phyloP scores from a whole-genome alignment of 2,888 invertebrate genomes.

The Colletes collaris region DNA sequence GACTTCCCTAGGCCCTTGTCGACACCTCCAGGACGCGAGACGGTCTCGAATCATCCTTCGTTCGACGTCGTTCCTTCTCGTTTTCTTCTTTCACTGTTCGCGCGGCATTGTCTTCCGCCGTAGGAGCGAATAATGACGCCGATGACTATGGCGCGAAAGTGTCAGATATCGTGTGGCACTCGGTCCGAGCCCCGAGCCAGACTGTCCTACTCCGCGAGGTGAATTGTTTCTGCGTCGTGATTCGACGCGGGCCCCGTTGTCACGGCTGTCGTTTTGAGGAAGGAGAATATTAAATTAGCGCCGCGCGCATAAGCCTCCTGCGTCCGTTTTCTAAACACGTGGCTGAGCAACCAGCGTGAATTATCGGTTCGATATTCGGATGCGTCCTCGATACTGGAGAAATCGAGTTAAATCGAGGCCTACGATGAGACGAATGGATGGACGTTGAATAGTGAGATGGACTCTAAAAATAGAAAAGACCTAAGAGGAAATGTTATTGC shows the following conservation, averaged over 20 bases:
- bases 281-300: slow-evolving; percentile 77
- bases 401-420: no score
- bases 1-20: no score
- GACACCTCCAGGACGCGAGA: neutral
- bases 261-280: slow-evolving; percentile 72
- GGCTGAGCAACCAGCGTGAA: slow-evolving; percentile 34
- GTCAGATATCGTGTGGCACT: slow-evolving; percentile 64
- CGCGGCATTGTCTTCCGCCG: slow-evolving; percentile 32
- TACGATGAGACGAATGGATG: no score
- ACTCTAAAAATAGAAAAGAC: no score
- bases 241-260: slow-evolving; percentile 74
- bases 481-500: no score
- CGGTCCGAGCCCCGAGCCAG: slow-evolving; percentile 56
- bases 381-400: no score
- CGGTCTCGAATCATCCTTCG: neutral
- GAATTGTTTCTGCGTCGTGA: slow-evolving; percentile 78
- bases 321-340: slow-evolving; percentile 35
- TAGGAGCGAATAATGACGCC: slow-evolving; percentile 50
- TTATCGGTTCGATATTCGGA: neutral
- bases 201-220: slow-evolving; percentile 45
- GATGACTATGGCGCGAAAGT: slow-evolving; percentile 54
- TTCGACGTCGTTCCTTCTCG: neutral
- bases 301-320: slow-evolving; percentile 27
- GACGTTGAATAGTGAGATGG: no score
- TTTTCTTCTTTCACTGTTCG: neutral